Conservation (phyloP, 2,888 invertebrate genomes). For the Bugula neritina region DNA sequence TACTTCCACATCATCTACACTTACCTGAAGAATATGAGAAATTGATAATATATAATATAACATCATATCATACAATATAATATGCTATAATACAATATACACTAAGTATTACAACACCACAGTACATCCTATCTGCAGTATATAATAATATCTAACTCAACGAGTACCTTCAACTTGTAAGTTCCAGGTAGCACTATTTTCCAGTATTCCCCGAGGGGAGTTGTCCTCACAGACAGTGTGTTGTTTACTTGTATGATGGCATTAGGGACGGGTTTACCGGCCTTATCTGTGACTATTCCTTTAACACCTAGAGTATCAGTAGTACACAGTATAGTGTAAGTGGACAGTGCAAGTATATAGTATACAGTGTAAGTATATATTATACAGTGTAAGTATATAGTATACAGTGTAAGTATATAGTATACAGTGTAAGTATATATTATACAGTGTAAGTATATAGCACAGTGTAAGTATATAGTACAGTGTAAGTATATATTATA, state of each 20-base stretch:
- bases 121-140: too few species aligned
- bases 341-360: not conserved
- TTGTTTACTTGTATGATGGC: constrained; percentile 64
- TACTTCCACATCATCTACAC: not conserved
- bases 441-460: too few species aligned
- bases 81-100: too few species aligned
- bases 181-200: constrained; percentile 78
- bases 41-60: not conserved
- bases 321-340: not conserved
- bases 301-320: constrained; percentile 62
- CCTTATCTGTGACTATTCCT: constrained; percentile 63
- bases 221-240: constrained; percentile 60
- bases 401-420: too few species aligned
- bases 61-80: too few species aligned
- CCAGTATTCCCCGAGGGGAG: constrained; percentile 77
- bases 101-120: too few species aligned
- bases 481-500: too few species aligned
- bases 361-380: too few species aligned
- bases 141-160: too few species aligned
- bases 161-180: constrained; percentile 59
- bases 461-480: too few species aligned
- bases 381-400: too few species aligned
- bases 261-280: constrained; percentile 33
- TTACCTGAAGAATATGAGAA: not conserved
- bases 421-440: too few species aligned